Evolutionary conservation across 2,797 vertebrate genomes (phyloP).

Genomic region (Chelidonichthys spinosus): DNA sequence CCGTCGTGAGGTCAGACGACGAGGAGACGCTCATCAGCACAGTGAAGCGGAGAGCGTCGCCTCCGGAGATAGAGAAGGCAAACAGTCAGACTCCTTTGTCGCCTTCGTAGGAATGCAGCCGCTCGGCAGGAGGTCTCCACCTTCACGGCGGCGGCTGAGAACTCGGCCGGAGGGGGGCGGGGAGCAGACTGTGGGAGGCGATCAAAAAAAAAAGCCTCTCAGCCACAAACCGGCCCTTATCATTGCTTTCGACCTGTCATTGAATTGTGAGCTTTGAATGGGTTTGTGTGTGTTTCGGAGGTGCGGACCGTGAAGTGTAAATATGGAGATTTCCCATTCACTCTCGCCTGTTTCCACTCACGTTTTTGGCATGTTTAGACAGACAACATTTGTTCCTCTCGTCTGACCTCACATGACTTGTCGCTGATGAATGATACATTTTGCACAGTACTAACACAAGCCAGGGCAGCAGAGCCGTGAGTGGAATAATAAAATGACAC

Average conservation of each 20-base stretch:
- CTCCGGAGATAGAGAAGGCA: constrained; percentile 40
- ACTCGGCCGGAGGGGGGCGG: neutral
- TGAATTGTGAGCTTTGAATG: constrained; percentile 6
- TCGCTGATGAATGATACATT: neutral
- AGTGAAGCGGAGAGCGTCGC: constrained; percentile 42
- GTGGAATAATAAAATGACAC: neutral
- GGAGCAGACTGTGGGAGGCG: constrained; percentile 2
- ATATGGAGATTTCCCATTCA: constrained; percentile 17
- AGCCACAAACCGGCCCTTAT: constrained; percentile 19
- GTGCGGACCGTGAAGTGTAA: constrained; percentile 27
- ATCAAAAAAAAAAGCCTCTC: constrained; percentile 7
- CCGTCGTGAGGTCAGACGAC: constrained; percentile 86
- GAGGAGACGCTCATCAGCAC: constrained; percentile 83
- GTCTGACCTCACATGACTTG: neutral
- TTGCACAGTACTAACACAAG: constrained; percentile 48
- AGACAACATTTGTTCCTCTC: neutral
- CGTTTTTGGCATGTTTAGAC: constrained; percentile 34
- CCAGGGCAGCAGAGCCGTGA: neutral
- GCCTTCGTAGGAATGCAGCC: constrained; percentile 30
- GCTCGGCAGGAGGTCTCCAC: neutral
- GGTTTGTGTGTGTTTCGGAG: constrained; percentile 28
- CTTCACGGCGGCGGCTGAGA: neutral
- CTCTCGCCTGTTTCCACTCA: constrained; percentile 5
- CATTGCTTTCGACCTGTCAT: constrained; percentile 6
- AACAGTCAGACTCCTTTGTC: constrained; percentile 38